Base-by-base conservation (phyloP, 1,140 invertebrate species). In the Drosophila subpulchrella region DNA sequence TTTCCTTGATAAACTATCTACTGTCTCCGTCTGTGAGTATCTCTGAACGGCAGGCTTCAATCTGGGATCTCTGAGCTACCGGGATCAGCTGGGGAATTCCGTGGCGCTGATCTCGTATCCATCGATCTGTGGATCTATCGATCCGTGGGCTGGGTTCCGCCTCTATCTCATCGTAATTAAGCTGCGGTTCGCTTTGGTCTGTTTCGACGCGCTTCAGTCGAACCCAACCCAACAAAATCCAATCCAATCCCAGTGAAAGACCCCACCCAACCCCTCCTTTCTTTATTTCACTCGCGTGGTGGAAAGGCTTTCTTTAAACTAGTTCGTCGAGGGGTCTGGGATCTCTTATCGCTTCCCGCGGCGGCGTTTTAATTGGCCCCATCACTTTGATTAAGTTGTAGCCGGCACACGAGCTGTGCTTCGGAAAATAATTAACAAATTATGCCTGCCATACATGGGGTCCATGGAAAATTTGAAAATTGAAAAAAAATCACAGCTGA, bases 341-440 rank as follows among this genome's bases (percentile, higher is more conserved):
- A 38, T 54, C 63, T 70, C 57, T 84, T 80, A 84, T 76, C 81
- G 61, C 58, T 72, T 63, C 84, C 84, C 84, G 84, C 61, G 84
- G 84, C 80, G 84, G 76, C 72, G 75, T 89, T 89, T 89, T 89
- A 89, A 89, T 89, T 89, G 84, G 84, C 68, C 84, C 78, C 84
- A 89, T 89, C 84, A 89, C 81, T 78, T 89, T 89, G 84, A 89
- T 89, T 89, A 89, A 89, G 84, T 89, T 89, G 84, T 89, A 81
- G 84, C 77, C 53, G 72, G 53, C 54, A 65, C 66, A 70, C 75
- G 75, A 78, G 67, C 55, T 39, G 70, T 72, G 76, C 73, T 71
- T 81, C 48, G 80, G 55, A 89, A 89, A 89, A 89, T 89, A 89
- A 89, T 89, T 89, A 89, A 89, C 84, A 89, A 89, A 89, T 89